Percentiles rank a stretch among this genome's conserved stretches.
Evolutionary conservation across 1,140 invertebrate genomes (phyloP).

Genomic region (Conopomorpha cramerella): DNA sequence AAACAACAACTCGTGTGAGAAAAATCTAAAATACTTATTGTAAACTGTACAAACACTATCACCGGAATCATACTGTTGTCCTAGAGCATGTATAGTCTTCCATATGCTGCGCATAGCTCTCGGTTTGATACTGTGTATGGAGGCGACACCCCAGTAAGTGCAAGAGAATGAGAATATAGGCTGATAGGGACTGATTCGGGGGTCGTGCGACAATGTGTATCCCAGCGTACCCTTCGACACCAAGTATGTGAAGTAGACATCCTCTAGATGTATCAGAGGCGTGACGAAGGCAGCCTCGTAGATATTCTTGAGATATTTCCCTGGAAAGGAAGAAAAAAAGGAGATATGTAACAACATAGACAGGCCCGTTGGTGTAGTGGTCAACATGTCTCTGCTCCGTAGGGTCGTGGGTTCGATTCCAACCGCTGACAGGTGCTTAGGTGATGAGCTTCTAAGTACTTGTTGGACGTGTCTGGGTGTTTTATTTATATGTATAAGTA

Average conservation of each 20-base stretch:
- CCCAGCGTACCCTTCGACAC: slow-evolving; percentile 19
- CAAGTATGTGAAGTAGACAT: slow-evolving; percentile 37
- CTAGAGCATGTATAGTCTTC: slow-evolving; percentile 11
- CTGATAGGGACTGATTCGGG: slow-evolving; percentile 26
- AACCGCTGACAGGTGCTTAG: too few species aligned
- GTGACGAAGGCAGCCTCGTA: slow-evolving; percentile 13
- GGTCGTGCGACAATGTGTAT: slow-evolving; percentile 22
- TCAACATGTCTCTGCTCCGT: too few species aligned
- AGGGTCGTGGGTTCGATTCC: too few species aligned
- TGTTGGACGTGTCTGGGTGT: too few species aligned
- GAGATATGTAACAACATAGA: too few species aligned
- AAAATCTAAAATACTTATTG: background rate
- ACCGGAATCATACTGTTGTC: background rate
- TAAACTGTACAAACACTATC: background rate
- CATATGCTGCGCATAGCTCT: slow-evolving; percentile 18
- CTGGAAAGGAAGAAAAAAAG: too few species aligned
- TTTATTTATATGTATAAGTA: too few species aligned
- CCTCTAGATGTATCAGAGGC: slow-evolving; percentile 38
- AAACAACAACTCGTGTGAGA: too few species aligned
- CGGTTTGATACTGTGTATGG: slow-evolving; percentile 20
- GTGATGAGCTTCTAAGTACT: too few species aligned
- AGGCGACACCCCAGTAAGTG: slow-evolving; percentile 20
- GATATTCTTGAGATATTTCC: slow-evolving; percentile 19
- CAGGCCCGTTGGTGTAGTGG: too few species aligned
- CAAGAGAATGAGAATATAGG: slow-evolving; percentile 18